phyloP scores from a whole-genome alignment of 2,113 vertebrate genomes.

The Rhineura floridana region DNA sequence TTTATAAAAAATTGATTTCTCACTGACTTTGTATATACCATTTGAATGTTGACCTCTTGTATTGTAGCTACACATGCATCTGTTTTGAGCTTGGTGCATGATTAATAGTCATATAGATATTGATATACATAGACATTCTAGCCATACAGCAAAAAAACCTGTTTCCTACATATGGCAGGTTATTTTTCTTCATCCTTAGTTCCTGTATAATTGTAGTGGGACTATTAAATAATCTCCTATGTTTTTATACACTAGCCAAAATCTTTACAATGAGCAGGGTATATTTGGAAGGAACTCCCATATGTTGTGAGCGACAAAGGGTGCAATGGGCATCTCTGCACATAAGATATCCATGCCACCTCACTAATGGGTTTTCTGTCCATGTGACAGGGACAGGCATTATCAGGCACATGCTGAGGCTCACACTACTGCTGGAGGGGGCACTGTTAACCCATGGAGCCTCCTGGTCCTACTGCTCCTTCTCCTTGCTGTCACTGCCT shows the following conservation, averaged over 20 bases:
- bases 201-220: conserved; percentile 49
- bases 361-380: not conserved
- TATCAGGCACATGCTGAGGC: not conserved
- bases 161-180: conserved; percentile 62
- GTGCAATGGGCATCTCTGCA: not conserved
- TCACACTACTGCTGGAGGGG: not conserved
- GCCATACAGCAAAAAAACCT: conserved; percentile 54
- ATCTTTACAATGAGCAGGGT: not conserved
- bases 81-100: conserved; percentile 75
- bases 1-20: conserved; percentile 60
- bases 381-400: not conserved
- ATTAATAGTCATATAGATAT: conserved; percentile 64
- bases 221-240: conserved; percentile 46
- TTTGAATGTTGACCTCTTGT: conserved; percentile 66
- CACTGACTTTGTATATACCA: conserved; percentile 77
- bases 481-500: not conserved
- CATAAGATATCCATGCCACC: not conserved
- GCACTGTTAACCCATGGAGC: not conserved
- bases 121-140: conserved; percentile 69
- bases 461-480: not conserved
- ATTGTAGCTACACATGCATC: conserved; percentile 72
- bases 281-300: not conserved
- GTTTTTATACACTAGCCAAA: conserved; percentile 55
- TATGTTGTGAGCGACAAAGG: not conserved
- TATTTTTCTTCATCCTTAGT: conserved; percentile 53